Evolutionary conservation across 2,888 invertebrate genomes (phyloP).

Genomic region (Torymus auratus): DNA sequence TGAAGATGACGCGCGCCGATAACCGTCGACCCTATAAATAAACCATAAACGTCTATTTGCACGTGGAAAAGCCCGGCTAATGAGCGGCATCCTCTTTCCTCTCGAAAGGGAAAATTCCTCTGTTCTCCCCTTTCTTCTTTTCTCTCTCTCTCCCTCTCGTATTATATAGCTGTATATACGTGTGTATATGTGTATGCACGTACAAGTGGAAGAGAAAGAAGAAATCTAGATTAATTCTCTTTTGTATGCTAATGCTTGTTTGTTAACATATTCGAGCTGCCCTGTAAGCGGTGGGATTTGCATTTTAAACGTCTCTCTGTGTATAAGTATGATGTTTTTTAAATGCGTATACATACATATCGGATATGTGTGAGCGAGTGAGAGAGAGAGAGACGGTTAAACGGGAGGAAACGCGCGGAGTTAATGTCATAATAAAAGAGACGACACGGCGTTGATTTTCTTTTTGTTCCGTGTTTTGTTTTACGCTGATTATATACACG

Average conservation of each 20-base stretch:
- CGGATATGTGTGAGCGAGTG: neutral
- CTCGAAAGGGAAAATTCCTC: slow-evolving; percentile 30
- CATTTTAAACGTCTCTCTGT: slow-evolving; percentile 42
- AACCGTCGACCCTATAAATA: slow-evolving; percentile 50
- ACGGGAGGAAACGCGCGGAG: slow-evolving; percentile 1
- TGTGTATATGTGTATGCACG: no score
- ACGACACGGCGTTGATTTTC: neutral
- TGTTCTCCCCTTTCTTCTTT: neutral
- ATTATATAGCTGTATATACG: no score
- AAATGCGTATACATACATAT: slow-evolving; percentile 18
- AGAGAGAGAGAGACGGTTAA: slow-evolving; percentile 7
- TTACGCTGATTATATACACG: no score
- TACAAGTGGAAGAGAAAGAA: slow-evolving; percentile 1
- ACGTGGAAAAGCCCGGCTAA: slow-evolving; percentile 57
- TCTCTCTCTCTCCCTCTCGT: neutral
- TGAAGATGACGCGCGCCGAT: slow-evolving; percentile 58
- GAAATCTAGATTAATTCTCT: slow-evolving; percentile 54
- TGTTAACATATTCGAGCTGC: slow-evolving; percentile 49
- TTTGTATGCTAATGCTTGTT: slow-evolving; percentile 59
- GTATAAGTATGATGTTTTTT: slow-evolving; percentile 17
- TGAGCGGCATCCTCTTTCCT: slow-evolving; percentile 53
- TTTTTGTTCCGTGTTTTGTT: slow-evolving; percentile 1
- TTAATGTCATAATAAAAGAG: slow-evolving; percentile 46
- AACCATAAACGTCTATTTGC: slow-evolving; percentile 59
- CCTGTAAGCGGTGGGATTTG: slow-evolving; percentile 23